These are phyloP conservation scores for Microhierax caerulescens DNA, from an alignment of 2,797 vertebrate genomes.

Conservation along the genomic window DNA sequence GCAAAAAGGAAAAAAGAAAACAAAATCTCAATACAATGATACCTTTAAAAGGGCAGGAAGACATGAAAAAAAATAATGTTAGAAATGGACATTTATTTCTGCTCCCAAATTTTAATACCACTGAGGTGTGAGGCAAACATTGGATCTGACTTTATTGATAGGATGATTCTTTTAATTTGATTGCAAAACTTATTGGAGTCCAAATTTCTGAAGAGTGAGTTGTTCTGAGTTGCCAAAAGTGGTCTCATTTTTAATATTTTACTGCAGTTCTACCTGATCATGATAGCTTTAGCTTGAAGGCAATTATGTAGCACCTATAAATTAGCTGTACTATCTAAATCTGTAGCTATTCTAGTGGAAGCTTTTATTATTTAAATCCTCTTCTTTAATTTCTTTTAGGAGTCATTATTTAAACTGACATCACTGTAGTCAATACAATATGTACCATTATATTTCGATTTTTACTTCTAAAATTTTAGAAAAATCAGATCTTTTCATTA, in stretches of 20 bases:
- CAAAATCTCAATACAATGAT: neutral
- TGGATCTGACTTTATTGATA: neutral
- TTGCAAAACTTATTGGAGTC: neutral
- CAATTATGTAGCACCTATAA: neutral
- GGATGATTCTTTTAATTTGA: neutral
- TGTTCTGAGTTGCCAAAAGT: neutral
- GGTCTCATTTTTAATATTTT: neutral
- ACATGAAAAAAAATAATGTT: neutral
- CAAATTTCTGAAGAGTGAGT: neutral
- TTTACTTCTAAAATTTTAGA: neutral
- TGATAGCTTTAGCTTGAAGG: neutral
- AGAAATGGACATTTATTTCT: neutral
- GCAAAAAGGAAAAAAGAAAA: neutral
- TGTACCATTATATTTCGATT: neutral
- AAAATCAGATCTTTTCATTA: neutral
- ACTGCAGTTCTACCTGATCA: neutral
- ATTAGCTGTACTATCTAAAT: neutral
- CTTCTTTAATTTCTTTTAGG: neutral
- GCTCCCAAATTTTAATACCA: neutral
- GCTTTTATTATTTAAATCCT: neutral
- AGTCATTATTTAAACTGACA: neutral
- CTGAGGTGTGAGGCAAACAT: neutral
- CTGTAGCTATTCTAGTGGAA: neutral
- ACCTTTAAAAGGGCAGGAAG: neutral
- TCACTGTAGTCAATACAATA: neutral